Base-by-base conservation (phyloP, 2,888 invertebrate species). In the Luffia ferchaultella region DNA sequence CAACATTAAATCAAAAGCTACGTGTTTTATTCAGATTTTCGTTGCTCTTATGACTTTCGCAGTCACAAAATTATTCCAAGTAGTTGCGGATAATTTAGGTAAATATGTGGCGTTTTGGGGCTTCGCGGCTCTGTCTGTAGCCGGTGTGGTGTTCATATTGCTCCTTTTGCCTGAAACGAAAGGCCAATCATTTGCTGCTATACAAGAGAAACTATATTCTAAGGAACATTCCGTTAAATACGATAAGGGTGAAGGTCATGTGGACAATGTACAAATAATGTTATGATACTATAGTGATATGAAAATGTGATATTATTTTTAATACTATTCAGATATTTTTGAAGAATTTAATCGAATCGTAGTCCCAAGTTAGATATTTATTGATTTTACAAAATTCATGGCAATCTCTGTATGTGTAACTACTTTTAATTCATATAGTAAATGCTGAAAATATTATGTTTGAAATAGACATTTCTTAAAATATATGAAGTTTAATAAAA, bases 1-100 rank as follows among this genome's bases (percentile, higher is more conserved):
- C 2, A 80, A 87, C 57, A 88, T 87, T 18, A 86, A 89, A 60
- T 88, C 89, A 1, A 80, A 87, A 53, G 89, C 90, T 0, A 87
- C 88, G 20, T 88, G 88, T 54, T 76, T 88, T 2, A 87, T 87
- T 49, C 86, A 89, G 51, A 83, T 89, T 61, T 83, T 85, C 56
- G 89, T 86, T 30, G 86, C 88, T 48, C 61, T 85, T 44, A 83
- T 85, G 70, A 86, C 86, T 1, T 88, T 88, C 58, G 73, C 87
- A 16, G 86, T 88, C 1, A 87, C 88, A 1, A 85, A 88, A 55
- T 67, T 86, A 46, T 88, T 85, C 60, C 86, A 86, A 63, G 77
- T 85, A 42, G 72, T 87, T 12, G 83, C 85, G 12, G 77, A 83
- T 56, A 68, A 67, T 59, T 73, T 85, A 50, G 86, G 86, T 1